These are phyloP conservation scores for Diarsia rubi DNA, from an alignment of 2,888 invertebrate genomes.

Conservation along the genomic window DNA sequence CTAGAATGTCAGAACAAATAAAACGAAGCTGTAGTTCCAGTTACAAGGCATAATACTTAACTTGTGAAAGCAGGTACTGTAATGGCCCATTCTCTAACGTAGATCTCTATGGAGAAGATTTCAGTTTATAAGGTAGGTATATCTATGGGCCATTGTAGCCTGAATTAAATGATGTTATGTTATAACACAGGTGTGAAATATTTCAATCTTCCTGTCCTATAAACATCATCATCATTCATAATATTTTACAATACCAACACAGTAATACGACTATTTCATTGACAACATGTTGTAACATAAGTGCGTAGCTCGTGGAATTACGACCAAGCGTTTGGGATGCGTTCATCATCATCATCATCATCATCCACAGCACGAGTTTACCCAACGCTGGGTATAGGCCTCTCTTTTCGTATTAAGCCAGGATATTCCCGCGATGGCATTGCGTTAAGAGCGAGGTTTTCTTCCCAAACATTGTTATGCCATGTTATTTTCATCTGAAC, in stretches of 20 bases:
- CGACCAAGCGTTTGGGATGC: neutral
- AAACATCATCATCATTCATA: neutral
- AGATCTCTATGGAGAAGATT: too few species aligned
- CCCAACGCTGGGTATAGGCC: too few species aligned
- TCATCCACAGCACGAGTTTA: too few species aligned
- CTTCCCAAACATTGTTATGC: neutral
- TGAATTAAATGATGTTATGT: too few species aligned
- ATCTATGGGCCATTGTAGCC: too few species aligned
- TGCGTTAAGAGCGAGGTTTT: neutral
- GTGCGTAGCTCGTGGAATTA: neutral
- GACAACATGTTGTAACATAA: neutral
- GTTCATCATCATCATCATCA: neutral
- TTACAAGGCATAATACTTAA: too few species aligned
- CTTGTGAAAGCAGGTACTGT: too few species aligned
- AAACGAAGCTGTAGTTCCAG: too few species aligned
- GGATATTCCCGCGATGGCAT: neutral
- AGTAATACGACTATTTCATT: neutral
- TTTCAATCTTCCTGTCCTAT: neutral
- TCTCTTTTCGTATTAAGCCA: neutral
- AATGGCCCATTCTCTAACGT: too few species aligned
- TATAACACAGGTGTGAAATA: neutral
- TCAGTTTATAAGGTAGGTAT: too few species aligned
- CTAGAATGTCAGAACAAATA: too few species aligned
- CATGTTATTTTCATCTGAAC: neutral
- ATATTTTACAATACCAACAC: neutral